Percentiles rank a stretch among this genome's conserved stretches.
These are phyloP conservation scores for Tetragonisca angustula DNA, from an alignment of 2,888 invertebrate species.

Conservation along the genomic window DNA sequence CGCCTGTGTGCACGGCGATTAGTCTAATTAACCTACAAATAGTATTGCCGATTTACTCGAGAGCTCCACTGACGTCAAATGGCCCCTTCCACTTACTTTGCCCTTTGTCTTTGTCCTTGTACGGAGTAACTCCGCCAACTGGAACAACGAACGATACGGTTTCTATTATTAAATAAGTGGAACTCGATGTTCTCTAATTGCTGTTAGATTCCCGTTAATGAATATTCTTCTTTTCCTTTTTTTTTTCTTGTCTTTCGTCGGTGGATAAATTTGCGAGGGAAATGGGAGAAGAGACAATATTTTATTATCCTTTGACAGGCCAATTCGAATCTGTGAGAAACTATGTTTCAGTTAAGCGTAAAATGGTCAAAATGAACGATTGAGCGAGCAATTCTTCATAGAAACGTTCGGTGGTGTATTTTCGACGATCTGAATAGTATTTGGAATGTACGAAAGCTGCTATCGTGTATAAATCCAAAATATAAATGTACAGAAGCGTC, in stretches of 20 bases:
- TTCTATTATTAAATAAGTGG: neutral
- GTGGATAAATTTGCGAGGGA: neutral
- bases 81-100: neutral
- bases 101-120: neutral
- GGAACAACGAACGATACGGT: neutral
- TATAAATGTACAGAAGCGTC: too few species aligned
- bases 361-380: too few species aligned
- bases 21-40: slow-evolving; percentile 38
- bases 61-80: neutral
- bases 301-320: too few species aligned
- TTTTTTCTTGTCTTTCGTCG: neutral
- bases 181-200: neutral
- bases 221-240: too few species aligned
- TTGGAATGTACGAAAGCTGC: too few species aligned
- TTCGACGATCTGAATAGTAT: too few species aligned
- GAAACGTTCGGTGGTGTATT: too few species aligned
- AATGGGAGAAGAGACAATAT: neutral
- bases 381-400: too few species aligned
- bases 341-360: too few species aligned
- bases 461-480: too few species aligned
- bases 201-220: neutral
- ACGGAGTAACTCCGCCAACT: neutral
- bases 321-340: too few species aligned
- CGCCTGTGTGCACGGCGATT: neutral
- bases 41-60: neutral